Conservation (phyloP, 2,888 invertebrate species). For the Clunio marinus region DNA sequence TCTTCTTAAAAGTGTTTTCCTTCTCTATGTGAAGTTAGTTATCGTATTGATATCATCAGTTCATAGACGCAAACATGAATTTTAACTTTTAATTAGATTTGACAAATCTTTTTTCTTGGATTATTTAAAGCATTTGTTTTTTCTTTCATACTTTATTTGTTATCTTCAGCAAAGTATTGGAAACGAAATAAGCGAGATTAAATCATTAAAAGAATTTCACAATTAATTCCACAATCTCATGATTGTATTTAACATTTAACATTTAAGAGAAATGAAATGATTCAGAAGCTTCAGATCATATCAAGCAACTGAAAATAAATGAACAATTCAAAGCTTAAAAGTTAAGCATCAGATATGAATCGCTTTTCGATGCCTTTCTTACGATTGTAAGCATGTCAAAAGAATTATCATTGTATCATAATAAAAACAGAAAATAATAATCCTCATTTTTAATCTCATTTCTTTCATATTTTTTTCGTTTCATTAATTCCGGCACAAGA, state of each 20-base stretch:
- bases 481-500: constrained; percentile 37
- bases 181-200: too few relatives aligned
- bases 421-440: neutral
- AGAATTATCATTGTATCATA: neutral
- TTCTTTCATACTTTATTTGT: neutral
- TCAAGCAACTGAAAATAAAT: too few relatives aligned
- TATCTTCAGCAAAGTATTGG: too few relatives aligned
- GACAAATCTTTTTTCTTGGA: constrained; percentile 23
- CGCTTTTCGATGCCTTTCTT: neutral
- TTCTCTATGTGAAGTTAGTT: neutral
- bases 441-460: constrained; percentile 10
- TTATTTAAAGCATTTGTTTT: neutral
- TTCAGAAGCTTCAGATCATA: too few relatives aligned
- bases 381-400: constrained; percentile 1
- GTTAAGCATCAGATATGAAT: too few relatives aligned
- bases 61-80: neutral
- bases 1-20: neutral
- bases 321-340: too few relatives aligned
- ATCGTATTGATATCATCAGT: constrained; percentile 24
- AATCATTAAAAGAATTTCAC: too few relatives aligned
- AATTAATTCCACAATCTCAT: too few relatives aligned
- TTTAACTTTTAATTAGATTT: constrained; percentile 23
- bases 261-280: too few relatives aligned
- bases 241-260: too few relatives aligned
- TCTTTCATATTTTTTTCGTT: constrained; percentile 3